Base-by-base conservation (phyloP, 2,797 vertebrate species). In the Pogoniulus pusillus region DNA sequence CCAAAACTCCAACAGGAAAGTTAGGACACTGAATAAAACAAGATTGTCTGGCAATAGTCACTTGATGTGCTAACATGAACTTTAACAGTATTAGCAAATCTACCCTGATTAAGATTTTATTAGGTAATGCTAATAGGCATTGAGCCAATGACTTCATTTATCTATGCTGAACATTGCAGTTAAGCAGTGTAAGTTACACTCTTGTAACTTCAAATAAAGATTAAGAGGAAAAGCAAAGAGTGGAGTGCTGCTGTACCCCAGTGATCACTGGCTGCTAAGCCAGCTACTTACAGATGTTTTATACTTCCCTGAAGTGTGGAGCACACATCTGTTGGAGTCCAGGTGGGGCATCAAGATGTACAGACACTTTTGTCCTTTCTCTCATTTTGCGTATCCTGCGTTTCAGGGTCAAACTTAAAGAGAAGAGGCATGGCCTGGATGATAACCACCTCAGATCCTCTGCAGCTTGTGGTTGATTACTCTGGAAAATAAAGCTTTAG, bases 101-200 rank as follows among this genome's bases (percentile, higher is more conserved):
- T 58, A 79, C 24, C 8, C 71, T 89, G 89, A 92, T 92, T 75
- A 92, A 72, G 45, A 75, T 54, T 92, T 93, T 82, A 23, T 81
- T 87, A 84, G 75, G 79, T 90, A 78, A 82, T 78, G 53, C 51
- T 84, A 89, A 85, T 37, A 82, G 71, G 57, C 35, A 47, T 19
- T 30, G 68, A 81, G 85, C 68, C 68, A 89, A 45, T 78, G 64
- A n/a, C 19, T 90, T 91, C 10, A 68, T 79, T 88, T 92, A 37
- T 79, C 62, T 54, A 49, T 77, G 53, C 20, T 55, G 32, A 88
- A 18, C 17, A 45, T 60, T 64, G 60, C 32, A 90, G 72, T 90
- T 82, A 81, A 54, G 49, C 64, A 37, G 5, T n/a, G 6, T 24
- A 76, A 73, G 49, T 78, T 70, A 29, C 19, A 24, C 17, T 82